Evolutionary conservation across 2,888 invertebrate genomes (phyloP), one percentile per base, ranked within the genome.

Genomic region (Monopis laevigella): DNA sequence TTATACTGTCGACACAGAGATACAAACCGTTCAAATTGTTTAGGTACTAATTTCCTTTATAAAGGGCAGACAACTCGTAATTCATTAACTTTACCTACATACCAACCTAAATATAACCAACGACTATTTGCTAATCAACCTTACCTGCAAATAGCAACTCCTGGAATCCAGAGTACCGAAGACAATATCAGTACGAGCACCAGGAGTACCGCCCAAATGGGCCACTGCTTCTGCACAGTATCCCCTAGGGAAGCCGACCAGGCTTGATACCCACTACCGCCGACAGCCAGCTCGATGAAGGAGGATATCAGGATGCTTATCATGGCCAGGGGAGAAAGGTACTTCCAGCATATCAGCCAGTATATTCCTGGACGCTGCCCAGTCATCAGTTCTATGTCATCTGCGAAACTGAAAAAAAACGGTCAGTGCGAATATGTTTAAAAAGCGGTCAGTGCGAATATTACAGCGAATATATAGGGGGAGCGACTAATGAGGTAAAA

Each of bases 331-430:
- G 96, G 96, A 2, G 95, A 93, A 8, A 96, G 75, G 62, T 95
- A 96, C 65, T 96, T 93, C 96, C 96, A 97, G 69, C 95, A 96
- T 51, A 95, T 86, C 59, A 93, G 81, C 96, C 96, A 96, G 66
- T 95, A 97, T 21, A 92, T 80, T 1, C 90, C 90, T 0, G 96
- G 95, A 16, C 93, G 84, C 35, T 86, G 87, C 2, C 96, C 96
- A 1, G 95, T 96, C 96, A 97, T 97, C 69, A 93, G 83, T 69
- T 96, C 93, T 47, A 96, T 94, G 65, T 96, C 96, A 59, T 96
- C 93, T 2, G 93, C 91, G 62, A 96, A 96, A 71, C 93, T 93
- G 58, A 3, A 63, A 67, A 29, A 17, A 5, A 8, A n/a, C n/a
- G n/a, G n/a, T n/a, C n/a, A n/a, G n/a, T n/a, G n/a, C n/a, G n/a